Base-by-base conservation (phyloP, 2,888 invertebrate genomes). In the Scaptomyza reducta region DNA sequence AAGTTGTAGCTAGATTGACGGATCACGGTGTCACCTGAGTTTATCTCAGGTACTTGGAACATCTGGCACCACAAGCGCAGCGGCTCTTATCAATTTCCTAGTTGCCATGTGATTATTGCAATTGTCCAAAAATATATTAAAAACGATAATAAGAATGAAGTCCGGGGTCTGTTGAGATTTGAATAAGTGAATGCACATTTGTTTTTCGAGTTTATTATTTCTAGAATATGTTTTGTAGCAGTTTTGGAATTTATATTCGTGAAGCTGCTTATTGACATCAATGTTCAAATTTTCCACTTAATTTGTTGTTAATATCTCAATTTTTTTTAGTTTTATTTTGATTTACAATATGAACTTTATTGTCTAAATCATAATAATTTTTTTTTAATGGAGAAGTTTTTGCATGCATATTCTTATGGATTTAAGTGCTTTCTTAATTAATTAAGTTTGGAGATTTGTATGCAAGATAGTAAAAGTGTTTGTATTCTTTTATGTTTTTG, bases 361-460 rank as follows among this genome's bases (percentile, higher is more conserved):
- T 63, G 71, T 68, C 29, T 57, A 73, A 74, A 42, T 68, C 62
- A 46, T 69, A 62, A 65, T 74, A 79, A 79, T 11, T 46, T 46
- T 70, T 77, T 79, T 65, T 77, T 86, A 82, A 83, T 81, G 77
- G 74, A 79, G 45, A 79, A 73, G 82, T 76, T 78, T 58, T 63
- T 49, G 66, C 76, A 70, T 70, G 76, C 82, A 78, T 73, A 69
- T 69, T 71, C 44, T 53, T 73, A 69, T 69, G 42, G 45, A 42
- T 54, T 59, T 62, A 62, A 51, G 33, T 50, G 53, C 11, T 42
- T 60, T 50, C 2, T 40, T 67, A 47, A 16, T 42, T 65, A 40
- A 33, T 51, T 46, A 60, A 64, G 38, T 67, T 69, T 51, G 53
- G 62, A 77, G 68, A 76, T 45, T 80, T 76, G n/a, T 71, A 62